Evolutionary conservation across 2,888 invertebrate genomes (phyloP).

Genomic region (Lasiommata megera): DNA sequence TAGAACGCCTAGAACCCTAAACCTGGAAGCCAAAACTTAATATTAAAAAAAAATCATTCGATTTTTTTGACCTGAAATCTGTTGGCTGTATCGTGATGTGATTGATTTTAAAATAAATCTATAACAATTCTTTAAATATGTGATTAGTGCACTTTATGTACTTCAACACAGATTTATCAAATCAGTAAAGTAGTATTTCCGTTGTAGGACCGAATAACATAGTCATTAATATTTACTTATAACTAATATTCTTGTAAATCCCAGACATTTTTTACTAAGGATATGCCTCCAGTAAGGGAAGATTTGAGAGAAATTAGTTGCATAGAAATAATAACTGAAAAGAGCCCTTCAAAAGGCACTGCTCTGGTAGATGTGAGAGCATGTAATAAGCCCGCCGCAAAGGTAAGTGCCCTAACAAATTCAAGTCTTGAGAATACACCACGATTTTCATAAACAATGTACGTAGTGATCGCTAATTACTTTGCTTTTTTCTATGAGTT

Average conservation of each 20-base stretch:
- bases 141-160: not conserved
- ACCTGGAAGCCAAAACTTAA: not conserved
- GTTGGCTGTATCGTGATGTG: not conserved
- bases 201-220: not conserved
- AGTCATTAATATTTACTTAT: not conserved
- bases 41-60: conserved; percentile 15
- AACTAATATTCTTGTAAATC: not conserved
- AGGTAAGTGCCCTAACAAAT: conserved; percentile 69
- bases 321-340: conserved; percentile 72
- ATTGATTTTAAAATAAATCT: not conserved
- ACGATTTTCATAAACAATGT: not conserved
- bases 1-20: not conserved
- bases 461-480: not conserved
- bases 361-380: conserved; percentile 84
- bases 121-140: not conserved
- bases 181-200: not conserved
- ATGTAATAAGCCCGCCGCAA: conserved; percentile 84
- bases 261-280: conserved; percentile 39
- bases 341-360: conserved; percentile 73
- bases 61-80: conserved; percentile 24
- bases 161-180: not conserved
- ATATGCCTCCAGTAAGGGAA: conserved; percentile 80
- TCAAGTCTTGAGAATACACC: not conserved
- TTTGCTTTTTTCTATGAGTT: not conserved
- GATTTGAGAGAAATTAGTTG: conserved; percentile 72